phyloP scores from a whole-genome alignment of 2,113 vertebrate species.

The Panurus biarmicus region DNA sequence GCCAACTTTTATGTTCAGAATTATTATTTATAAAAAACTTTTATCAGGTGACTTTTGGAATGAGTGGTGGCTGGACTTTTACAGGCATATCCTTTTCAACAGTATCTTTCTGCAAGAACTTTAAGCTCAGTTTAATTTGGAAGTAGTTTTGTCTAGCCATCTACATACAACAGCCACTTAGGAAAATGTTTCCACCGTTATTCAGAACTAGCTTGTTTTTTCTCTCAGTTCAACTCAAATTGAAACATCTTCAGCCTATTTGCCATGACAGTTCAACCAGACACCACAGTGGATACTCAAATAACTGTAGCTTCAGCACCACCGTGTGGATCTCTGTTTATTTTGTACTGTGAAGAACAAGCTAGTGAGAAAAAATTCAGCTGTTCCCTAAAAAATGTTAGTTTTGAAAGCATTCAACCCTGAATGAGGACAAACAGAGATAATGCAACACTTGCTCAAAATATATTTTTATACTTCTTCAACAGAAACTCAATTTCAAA shows the following conservation, averaged over 20 bases:
- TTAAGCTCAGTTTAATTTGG: background rate
- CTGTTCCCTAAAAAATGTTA: background rate
- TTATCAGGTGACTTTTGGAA: background rate
- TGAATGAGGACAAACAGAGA: background rate
- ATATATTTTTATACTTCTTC: background rate
- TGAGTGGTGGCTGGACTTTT: background rate
- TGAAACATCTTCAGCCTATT: background rate
- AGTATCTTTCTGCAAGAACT: background rate
- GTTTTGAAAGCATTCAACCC: background rate
- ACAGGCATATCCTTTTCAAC: background rate
- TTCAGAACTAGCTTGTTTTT: background rate
- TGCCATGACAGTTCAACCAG: background rate
- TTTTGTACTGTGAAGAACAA: background rate
- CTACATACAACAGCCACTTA: background rate
- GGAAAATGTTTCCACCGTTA: background rate
- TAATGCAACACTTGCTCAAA: background rate
- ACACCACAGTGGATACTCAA: background rate
- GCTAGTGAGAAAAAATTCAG: background rate
- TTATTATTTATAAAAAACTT: background rate
- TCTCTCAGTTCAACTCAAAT: background rate
- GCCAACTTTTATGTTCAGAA: background rate
- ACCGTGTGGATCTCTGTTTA: slow-evolving; percentile 11
- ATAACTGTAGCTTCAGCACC: slow-evolving; percentile 30
- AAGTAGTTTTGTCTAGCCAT: background rate
- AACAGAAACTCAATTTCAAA: background rate